A percentile compares a stretch with the other conserved stretches of the same genome.
These are phyloP conservation scores for Alfaro cultratus DNA, from an alignment of 2,797 vertebrate species.

Conservation along the genomic window DNA sequence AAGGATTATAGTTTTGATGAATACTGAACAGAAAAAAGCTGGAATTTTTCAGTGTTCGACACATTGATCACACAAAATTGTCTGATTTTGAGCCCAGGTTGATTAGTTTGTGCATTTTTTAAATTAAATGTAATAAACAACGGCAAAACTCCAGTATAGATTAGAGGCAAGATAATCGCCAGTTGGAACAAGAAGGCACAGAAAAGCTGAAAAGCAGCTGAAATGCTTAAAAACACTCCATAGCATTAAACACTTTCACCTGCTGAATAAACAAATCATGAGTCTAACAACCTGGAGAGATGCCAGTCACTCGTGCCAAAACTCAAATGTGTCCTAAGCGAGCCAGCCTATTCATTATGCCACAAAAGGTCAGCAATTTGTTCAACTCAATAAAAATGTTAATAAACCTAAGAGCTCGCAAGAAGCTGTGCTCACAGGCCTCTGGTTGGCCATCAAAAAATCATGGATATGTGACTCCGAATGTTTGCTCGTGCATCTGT, in stretches of 20 bases:
- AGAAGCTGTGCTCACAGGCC: constrained; percentile 52
- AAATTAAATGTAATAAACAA: constrained; percentile 25
- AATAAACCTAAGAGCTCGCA: constrained; percentile 82
- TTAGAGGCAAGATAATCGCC: constrained; percentile 1
- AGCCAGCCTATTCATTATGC: constrained; percentile 74
- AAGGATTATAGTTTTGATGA: not conserved
- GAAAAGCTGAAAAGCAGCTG: constrained; percentile 22
- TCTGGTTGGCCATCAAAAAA: constrained; percentile 48
- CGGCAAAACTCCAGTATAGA: constrained; percentile 19
- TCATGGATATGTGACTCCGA: constrained; percentile 29
- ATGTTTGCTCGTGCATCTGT: constrained; percentile 22
- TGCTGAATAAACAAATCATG: constrained; percentile 76
- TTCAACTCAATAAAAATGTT: constrained; percentile 85
- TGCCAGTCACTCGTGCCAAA: constrained; percentile 76
- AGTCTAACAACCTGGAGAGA: constrained; percentile 69
- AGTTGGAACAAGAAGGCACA: not conserved
- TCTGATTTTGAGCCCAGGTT: too few species aligned
- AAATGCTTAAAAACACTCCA: constrained; percentile 59
- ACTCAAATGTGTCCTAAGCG: constrained; percentile 69
- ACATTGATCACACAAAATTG: not conserved
- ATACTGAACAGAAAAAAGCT: not conserved
- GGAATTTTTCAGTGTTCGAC: not conserved
- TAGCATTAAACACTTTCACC: constrained; percentile 67
- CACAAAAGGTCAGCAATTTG: constrained; percentile 80
- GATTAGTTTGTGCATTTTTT: not conserved